These are phyloP conservation scores for Galbula dea DNA, from an alignment of 2,113 vertebrate species.

Conservation along the genomic window DNA sequence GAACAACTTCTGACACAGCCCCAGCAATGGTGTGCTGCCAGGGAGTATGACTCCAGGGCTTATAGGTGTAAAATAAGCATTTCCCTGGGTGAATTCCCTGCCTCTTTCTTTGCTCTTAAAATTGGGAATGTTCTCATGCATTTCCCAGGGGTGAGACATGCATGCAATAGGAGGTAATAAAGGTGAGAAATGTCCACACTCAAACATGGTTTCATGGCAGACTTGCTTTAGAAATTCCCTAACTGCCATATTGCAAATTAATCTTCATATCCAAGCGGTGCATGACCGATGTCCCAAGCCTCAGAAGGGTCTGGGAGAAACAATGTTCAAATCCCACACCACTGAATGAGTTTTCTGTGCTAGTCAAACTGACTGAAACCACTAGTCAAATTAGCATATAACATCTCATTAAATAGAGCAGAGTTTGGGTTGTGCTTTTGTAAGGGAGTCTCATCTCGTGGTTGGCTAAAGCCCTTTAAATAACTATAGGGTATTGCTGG, in stretches of 20 bases:
- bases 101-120: background rate
- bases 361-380: background rate
- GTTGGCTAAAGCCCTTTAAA: background rate
- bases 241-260: background rate
- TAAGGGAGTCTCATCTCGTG: background rate
- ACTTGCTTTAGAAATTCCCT: background rate
- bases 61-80: background rate
- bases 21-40: background rate
- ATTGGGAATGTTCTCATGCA: fast-evolving
- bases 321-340: background rate
- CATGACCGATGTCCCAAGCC: background rate
- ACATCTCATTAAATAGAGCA: background rate
- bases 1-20: background rate
- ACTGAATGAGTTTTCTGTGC: background rate
- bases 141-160: background rate
- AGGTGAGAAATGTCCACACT: background rate
- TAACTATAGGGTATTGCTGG: background rate
- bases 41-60: background rate
- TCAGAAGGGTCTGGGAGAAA: background rate
- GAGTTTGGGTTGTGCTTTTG: background rate
- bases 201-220: background rate
- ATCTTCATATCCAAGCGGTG: background rate
- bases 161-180: background rate
- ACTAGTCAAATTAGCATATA: background rate
- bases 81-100: background rate